A percentile compares a stretch with the other conserved stretches of the same genome.
Evolutionary conservation across 2,888 invertebrate genomes (phyloP).

Genomic region (Heteromurus nitidus): DNA sequence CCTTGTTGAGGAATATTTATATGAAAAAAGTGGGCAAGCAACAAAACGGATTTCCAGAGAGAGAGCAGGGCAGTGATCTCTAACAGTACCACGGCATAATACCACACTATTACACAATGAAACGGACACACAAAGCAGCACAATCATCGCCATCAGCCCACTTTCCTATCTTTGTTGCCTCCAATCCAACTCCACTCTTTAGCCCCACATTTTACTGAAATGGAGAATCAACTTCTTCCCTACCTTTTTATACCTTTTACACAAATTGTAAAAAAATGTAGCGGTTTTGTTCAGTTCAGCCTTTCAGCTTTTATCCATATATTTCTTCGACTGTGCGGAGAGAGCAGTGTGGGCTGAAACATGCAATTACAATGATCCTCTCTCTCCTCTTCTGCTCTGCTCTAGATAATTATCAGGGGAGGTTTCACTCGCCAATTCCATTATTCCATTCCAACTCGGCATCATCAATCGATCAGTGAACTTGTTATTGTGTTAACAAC

Average conservation of each 20-base stretch:
- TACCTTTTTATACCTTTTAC: too few relatives aligned
- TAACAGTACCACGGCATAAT: slow-evolving; percentile 36
- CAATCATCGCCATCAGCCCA: background rate
- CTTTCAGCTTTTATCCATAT: background rate
- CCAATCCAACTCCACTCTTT: too few relatives aligned
- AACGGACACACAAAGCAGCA: background rate
- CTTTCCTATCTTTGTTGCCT: too few relatives aligned
- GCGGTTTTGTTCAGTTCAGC: background rate
- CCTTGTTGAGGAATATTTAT: background rate
- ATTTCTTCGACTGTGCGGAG: background rate
- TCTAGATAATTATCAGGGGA: background rate
- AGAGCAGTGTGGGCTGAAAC: background rate
- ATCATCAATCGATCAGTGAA: slow-evolving; percentile 55
- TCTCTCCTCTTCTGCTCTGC: background rate
- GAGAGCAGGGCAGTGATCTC: slow-evolving; percentile 64
- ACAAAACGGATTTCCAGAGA: slow-evolving; percentile 48
- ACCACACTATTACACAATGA: background rate
- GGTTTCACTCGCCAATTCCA: background rate
- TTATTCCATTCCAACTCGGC: background rate
- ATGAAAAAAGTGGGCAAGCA: background rate
- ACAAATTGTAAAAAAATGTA: slow-evolving; percentile 11
- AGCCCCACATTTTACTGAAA: too few relatives aligned
- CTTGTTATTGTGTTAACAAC: background rate
- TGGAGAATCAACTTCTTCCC: too few relatives aligned
- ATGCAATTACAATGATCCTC: background rate